Base-by-base conservation (phyloP, 2,797 vertebrate species). In the Spinus olivaceus region DNA sequence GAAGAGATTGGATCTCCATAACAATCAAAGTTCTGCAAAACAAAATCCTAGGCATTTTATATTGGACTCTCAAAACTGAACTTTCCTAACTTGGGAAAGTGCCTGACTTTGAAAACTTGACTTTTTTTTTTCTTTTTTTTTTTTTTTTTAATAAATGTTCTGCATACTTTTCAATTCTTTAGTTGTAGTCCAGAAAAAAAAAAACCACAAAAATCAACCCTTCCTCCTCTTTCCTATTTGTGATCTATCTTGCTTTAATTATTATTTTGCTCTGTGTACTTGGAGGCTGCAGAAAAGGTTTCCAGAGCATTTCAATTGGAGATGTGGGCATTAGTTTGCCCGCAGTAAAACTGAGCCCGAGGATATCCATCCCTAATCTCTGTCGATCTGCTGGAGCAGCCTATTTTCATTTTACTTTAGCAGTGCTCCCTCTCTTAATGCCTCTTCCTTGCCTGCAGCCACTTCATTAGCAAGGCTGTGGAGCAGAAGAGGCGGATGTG, bases 391-490 rank as follows among this genome's bases (percentile, higher is more conserved):
- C 56, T 12, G 1, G 12, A 72, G 19, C 72, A 94, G 54, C 27
- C 73, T 84, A 5, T 92, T 88, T 88, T 90, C 51, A n/a, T 51
- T 85, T 85, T 24, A 56, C 39, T 81, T 93, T 56, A 86, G 49
- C 82, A 60, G 0, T 46, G 10, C 27, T 86, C 32, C 53, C 30
- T 88, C 35, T 78, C 53, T 67, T 86, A 83, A 65, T 57, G 46
- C 28, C 23, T 92, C 25, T 90, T 94, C 73, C 79, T 92, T 86
- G 88, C 81, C 46, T 90, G 57, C 80, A 96, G 65, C 53, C 33
- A 27, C 33, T 35, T 60, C 22, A 16, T 64, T 37, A 74, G 76
- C 74, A 80, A 83, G 65, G 46, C 65, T 72, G 46, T 1, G 21
- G 83, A 88, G 74, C 42, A 30, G 57, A 33, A 79, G 63, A 76